These are phyloP conservation scores for Cassiopea xamachana DNA, from an alignment of 30 jellyfish, hydroid and myxozoan species.

Conservation along the genomic window DNA sequence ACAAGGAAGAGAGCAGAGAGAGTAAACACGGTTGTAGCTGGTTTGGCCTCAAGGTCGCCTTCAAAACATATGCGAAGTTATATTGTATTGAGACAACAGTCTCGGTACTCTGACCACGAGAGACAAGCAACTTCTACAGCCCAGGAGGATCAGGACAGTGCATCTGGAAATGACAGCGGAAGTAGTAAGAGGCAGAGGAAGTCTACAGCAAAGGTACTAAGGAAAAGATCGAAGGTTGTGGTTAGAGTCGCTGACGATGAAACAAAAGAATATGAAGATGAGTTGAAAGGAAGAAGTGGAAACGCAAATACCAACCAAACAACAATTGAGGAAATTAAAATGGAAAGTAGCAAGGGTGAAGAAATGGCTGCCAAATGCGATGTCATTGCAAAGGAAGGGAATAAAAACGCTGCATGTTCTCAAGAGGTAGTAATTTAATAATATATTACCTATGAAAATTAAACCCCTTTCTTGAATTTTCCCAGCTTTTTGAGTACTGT, in stretches of 20 bases:
- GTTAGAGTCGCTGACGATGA: neutral
- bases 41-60: constrained; percentile 69
- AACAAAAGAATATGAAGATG: neutral
- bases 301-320: neutral
- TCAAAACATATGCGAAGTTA: constrained; percentile 94
- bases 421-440: too few species aligned
- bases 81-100: constrained; percentile 93
- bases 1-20: constrained; percentile 16
- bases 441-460: too few species aligned
- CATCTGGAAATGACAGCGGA: constrained; percentile 40
- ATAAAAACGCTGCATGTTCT: too few species aligned
- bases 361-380: too few species aligned
- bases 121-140: neutral
- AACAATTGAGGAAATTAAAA: too few species aligned
- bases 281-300: neutral
- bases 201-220: constrained; percentile 2
- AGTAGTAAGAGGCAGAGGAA: constrained; percentile 3
- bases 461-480: too few species aligned
- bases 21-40: constrained; percentile 18
- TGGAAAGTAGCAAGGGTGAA: too few species aligned
- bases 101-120: constrained; percentile 76
- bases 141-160: constrained; percentile 30
- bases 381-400: too few species aligned
- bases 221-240: neutral
- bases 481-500: too few species aligned